Conservation (phyloP, 1,140 invertebrate genomes). For the Camponotus floridanus region DNA sequence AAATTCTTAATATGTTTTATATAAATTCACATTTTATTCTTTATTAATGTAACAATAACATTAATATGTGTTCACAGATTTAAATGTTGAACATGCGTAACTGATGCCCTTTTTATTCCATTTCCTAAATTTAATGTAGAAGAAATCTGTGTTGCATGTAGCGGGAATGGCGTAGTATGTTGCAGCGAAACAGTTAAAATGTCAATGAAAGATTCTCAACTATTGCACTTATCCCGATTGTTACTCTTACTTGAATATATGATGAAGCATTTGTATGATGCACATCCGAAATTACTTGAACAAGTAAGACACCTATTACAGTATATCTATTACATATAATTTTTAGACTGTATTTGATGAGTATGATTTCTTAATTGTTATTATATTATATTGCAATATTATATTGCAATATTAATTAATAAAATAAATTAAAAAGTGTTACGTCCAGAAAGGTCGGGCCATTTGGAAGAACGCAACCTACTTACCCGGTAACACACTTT, state of each 20-base stretch:
- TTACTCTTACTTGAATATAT: conserved; percentile 97
- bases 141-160: conserved; percentile 96
- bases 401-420: conserved; percentile 20
- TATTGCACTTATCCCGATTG: conserved; percentile 94
- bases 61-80: conserved; percentile 88
- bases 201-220: conserved; percentile 89
- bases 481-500: too few species aligned
- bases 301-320: conserved; percentile 87
- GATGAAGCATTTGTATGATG: conserved; percentile 97
- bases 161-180: conserved; percentile 90
- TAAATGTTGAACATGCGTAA: conserved; percentile 98
- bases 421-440: conserved; percentile 17
- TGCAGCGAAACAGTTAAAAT: conserved; percentile 89
- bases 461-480: too few species aligned
- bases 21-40: conserved; percentile 7
- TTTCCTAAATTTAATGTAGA: conserved; percentile 97
- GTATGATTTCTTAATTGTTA: conserved; percentile 20
- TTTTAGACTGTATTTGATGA: conserved; percentile 67
- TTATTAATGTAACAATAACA: background rate
- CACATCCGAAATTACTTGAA: conserved; percentile 91
- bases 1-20: background rate
- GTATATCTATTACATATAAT: conserved; percentile 1
- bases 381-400: too few species aligned
- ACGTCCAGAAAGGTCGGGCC: too few species aligned
- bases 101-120: conserved; percentile 97